Base-by-base conservation (phyloP, 2,888 invertebrate species). In the Tipula helvola region DNA sequence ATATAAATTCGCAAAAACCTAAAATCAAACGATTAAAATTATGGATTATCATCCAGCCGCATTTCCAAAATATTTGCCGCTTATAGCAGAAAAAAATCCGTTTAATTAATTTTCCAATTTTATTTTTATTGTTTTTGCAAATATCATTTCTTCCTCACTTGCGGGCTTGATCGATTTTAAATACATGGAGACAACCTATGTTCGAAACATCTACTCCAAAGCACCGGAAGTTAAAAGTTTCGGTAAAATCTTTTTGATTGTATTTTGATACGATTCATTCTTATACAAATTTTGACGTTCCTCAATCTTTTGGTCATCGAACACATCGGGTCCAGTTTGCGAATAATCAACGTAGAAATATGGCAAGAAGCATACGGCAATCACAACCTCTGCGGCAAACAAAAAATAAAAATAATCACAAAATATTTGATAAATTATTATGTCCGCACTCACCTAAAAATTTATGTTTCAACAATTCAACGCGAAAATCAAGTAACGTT, bases 381-480 rank as follows among this genome's bases (percentile, higher is more conserved):
- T 47, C 8, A 86, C 44, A 13, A 13, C 28, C 44, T 86, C 86
- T 86, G 13, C 3, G 2, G 28, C 44, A 44, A 85, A 36, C 5
- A 5, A 39, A 36, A 86, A 86, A 12, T 39, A 7, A 7, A 0
- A 3, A 39, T 39, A 39, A 39, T n/a, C n/a, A 84, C 16, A 84
- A 13, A 84, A 39, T 3, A 7, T 39, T 36, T 44, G 44, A 3
- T 36, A 36, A 5, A 16, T 16, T 39, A 39, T 71, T 36, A 5
- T 36, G 36, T 52, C 2, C n/a, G n/a, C n/a, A 36, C 36, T 85
- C 83, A 87, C 86, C 88, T 28, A 88, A 86, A 42, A 88, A 86
- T 85, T 86, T 87, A 47, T 87, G 52, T 44, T 87, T 87, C 5
- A 87, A 85, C 10, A 88, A n/a, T 52, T 88, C 88, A 36, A 86